These are phyloP conservation scores for Pao palembangensis DNA, from an alignment of 2,113 vertebrate genomes.

Conservation along the genomic window DNA sequence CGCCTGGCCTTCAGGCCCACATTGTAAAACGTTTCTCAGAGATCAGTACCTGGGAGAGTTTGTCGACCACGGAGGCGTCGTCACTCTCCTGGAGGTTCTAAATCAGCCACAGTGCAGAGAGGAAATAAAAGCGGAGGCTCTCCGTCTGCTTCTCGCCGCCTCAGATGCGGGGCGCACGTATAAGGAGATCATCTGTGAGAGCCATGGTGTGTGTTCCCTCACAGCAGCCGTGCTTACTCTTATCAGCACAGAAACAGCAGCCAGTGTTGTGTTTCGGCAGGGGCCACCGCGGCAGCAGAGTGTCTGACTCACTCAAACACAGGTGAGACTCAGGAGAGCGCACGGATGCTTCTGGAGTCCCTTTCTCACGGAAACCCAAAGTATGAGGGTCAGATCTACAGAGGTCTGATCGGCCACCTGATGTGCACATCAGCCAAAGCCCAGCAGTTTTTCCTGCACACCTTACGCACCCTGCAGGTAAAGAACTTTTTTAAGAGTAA, in stretches of 20 bases:
- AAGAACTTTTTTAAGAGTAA: background rate
- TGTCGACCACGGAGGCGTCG: constrained; percentile 78
- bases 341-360: constrained; percentile 71
- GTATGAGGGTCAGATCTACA: constrained; percentile 81
- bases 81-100: constrained; percentile 83
- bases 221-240: no score
- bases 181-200: constrained; percentile 87
- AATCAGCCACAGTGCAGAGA: constrained; percentile 71
- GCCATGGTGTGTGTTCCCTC: constrained; percentile 63
- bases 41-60: constrained; percentile 81
- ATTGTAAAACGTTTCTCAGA: constrained; percentile 54
- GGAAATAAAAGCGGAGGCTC: constrained; percentile 74
- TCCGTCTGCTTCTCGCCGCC: constrained; percentile 77
- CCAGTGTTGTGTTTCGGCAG: constrained; percentile 44
- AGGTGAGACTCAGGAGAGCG: constrained; percentile 74
- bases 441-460: constrained; percentile 78
- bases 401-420: constrained; percentile 74
- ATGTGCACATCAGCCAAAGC: constrained; percentile 63
- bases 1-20: background rate
- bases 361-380: constrained; percentile 78
- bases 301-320: constrained; percentile 72
- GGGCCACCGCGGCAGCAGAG: constrained; percentile 72
- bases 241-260: no score
- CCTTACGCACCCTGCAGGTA: constrained; percentile 76
- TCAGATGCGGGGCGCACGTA: constrained; percentile 76